Evolutionary conservation across 2,797 vertebrate genomes (phyloP), one percentile per base, ranked within the genome.

Genomic region (Linurgus olivaceus): DNA sequence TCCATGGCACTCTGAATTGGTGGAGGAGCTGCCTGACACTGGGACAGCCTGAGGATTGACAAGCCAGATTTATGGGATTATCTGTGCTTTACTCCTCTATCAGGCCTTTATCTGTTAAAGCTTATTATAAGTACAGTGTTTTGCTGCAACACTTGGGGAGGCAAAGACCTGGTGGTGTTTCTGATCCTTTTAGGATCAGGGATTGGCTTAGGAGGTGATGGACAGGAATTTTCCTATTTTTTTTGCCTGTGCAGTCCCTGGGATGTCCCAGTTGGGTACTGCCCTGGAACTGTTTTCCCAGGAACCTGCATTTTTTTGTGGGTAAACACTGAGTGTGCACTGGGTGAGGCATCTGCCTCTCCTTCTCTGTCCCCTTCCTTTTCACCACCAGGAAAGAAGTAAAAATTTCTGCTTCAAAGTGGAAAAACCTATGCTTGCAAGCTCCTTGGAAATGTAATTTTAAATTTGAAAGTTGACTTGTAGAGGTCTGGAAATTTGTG

Each of bases 311-410:
- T 45, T 71, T 71, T 48, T 59, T 6, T 28, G 18, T 71, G 20
- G 37, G 24, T 73, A 20, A 68, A 65, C 37, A 13, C 0, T 1
- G 10, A 61, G 28, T 35, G 6, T 63, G 67, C 0, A 0, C 35
- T 48, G 67, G 15, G 3, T 79, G 54, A 95, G 10, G 42, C 35
- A 23, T 31, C n/a, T 68, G 3, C 29, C 13, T 79, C 38, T 47
- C 20, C 31, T 14, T 81, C n/a, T 35, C 15, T 17, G 7, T 52
- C 42, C 45, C 16, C 23, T 65, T 72, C 31, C 26, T 68, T 67
- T 51, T 21, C 45, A 9, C 24, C 18, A 3, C 9, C 17, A 31
- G 37, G 20, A 67, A 63, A 38, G 28, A 45, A 48, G 17, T 6
- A 9, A 70, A 35, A 26, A 9, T 6, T 37, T 62, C 20, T 44